Evolutionary conservation across 1,140 invertebrate genomes (phyloP).

Genomic region (Pseudachorutes palmiensis): DNA sequence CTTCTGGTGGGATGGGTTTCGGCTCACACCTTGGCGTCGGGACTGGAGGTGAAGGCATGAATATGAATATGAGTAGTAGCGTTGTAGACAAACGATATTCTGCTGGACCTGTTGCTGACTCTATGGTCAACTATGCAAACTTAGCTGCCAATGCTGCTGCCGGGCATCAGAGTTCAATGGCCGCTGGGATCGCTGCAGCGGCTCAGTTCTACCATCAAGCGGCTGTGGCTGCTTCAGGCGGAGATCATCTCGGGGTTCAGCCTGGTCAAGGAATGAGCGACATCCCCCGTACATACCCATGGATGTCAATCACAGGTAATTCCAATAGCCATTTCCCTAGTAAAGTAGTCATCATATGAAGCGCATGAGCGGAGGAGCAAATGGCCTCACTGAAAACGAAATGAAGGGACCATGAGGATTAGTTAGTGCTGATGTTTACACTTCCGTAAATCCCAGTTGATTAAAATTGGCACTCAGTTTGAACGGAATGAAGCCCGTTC

Average conservation of each 20-base stretch:
- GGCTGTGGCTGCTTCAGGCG: slow-evolving; percentile 53
- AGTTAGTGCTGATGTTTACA: too few species aligned
- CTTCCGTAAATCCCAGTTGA: too few species aligned
- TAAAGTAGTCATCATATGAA: too few species aligned
- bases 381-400: too few species aligned
- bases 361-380: too few species aligned
- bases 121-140: slow-evolving; percentile 64
- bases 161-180: slow-evolving; percentile 53
- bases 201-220: slow-evolving; percentile 80
- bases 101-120: slow-evolving; percentile 57
- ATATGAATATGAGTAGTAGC: slow-evolving; percentile 14
- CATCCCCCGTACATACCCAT: slow-evolving; percentile 87
- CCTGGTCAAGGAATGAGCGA: slow-evolving; percentile 39
- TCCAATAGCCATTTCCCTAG: too few species aligned
- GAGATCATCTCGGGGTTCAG: slow-evolving; percentile 29
- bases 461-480: neutral
- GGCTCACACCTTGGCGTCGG: slow-evolving; percentile 53
- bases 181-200: slow-evolving; percentile 61
- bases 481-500: neutral
- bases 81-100: slow-evolving; percentile 56
- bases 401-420: too few species aligned
- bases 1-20: slow-evolving; percentile 41
- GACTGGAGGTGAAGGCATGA: slow-evolving; percentile 42
- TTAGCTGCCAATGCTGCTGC: slow-evolving; percentile 37
- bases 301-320: slow-evolving; percentile 92